These are phyloP conservation scores for Melanotaenia trifasciata DNA, from an alignment of 2,797 vertebrate genomes.

Conservation along the genomic window DNA sequence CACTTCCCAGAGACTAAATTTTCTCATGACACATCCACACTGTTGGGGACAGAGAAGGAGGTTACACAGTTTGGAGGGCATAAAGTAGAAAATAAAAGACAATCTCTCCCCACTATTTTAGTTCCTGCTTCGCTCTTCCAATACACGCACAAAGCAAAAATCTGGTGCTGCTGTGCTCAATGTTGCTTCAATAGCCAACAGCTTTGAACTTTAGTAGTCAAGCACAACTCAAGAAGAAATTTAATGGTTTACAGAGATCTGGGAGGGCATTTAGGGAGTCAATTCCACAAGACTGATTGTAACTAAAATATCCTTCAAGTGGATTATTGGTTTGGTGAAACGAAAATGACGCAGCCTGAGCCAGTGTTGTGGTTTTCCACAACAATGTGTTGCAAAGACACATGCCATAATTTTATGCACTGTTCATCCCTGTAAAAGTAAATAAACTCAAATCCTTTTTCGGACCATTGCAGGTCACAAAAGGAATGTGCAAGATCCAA, in stretches of 20 bases:
- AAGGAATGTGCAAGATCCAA: background rate
- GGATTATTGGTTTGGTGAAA: constrained; percentile 30
- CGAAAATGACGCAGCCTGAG: constrained; percentile 11
- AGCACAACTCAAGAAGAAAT: constrained; percentile 35
- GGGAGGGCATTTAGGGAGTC: constrained; percentile 24
- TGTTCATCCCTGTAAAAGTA: background rate
- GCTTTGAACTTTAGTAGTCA: constrained; percentile 62
- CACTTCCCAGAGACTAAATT: constrained; percentile 74
- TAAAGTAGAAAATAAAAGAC: constrained; percentile 53
- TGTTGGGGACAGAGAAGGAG: constrained; percentile 50
- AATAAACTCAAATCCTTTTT: constrained; percentile 6
- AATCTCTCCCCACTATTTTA: constrained; percentile 26
- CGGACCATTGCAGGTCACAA: constrained; percentile 9
- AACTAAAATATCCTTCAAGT: constrained; percentile 36
- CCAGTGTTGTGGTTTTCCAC: constrained; percentile 11
- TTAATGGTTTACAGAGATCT: constrained; percentile 60
- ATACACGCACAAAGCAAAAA: constrained; percentile 55
- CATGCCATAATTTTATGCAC: constrained; percentile 14
- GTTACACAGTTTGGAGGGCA: constrained; percentile 55
- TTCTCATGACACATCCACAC: constrained; percentile 64
- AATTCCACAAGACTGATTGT: constrained; percentile 45
- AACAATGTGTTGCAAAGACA: background rate
- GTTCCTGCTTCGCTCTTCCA: constrained; percentile 18
- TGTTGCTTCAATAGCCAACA: constrained; percentile 40
- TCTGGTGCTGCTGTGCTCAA: constrained; percentile 61